A percentile compares a stretch with the other conserved stretches of the same genome.
Evolutionary conservation across 2,797 vertebrate genomes (phyloP).

Genomic region (Lerista edwardsae): DNA sequence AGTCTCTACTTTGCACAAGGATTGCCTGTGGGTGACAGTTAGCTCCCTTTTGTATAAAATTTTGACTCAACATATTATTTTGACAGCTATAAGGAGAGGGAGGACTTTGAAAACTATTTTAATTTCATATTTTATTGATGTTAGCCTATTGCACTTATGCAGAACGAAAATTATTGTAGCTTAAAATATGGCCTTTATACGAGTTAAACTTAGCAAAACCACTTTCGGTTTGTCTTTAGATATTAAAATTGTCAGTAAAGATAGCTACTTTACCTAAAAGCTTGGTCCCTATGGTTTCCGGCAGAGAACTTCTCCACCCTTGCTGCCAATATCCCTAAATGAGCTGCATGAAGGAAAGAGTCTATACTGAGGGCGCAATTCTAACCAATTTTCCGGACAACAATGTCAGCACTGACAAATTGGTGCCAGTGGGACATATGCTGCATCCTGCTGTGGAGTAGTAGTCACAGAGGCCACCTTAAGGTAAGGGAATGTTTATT

Average conservation of each 20-base stretch:
- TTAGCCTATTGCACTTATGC: constrained; percentile 63
- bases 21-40: constrained; percentile 34
- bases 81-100: constrained; percentile 65
- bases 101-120: constrained; percentile 47
- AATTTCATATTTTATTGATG: constrained; percentile 72
- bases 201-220: constrained; percentile 34
- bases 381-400: no score
- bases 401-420: no score
- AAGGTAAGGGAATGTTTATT: no score
- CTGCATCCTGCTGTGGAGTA: no score
- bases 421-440: no score
- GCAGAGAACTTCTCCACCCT: neutral
- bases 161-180: constrained; percentile 23
- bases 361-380: no score
- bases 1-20: constrained; percentile 59
- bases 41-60: constrained; percentile 42
- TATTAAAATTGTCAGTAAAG: constrained; percentile 23
- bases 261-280: constrained; percentile 27
- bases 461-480: no score
- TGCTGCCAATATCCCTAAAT: neutral
- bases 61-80: constrained; percentile 55
- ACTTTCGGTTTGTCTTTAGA: constrained; percentile 55
- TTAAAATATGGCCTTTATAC: constrained; percentile 32
- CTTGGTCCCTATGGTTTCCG: neutral
- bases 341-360: neutral